A percentile compares a stretch with the other conserved stretches of the same genome.
These are phyloP conservation scores for Nasonovia ribisnigri DNA, from an alignment of 2,888 invertebrate genomes.

Conservation along the genomic window DNA sequence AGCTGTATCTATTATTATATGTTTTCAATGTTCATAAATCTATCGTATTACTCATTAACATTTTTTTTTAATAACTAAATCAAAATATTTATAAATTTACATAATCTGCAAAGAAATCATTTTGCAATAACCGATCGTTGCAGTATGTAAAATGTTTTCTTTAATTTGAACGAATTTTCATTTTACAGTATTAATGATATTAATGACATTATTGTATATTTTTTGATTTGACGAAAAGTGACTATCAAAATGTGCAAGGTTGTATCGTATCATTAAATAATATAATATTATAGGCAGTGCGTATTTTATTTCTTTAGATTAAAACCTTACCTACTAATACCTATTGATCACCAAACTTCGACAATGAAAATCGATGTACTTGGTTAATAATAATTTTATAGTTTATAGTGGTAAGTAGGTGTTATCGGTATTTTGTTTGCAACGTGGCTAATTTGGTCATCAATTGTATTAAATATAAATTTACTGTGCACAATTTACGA, in stretches of 20 bases:
- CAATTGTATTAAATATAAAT: conserved; percentile 46
- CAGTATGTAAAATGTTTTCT: not conserved
- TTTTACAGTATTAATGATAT: conserved; percentile 3
- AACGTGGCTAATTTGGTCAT: conserved; percentile 27
- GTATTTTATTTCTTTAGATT: not conserved
- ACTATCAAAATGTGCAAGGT: not conserved
- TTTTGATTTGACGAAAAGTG: not conserved
- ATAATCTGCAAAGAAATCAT: not conserved
- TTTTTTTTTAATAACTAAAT: not conserved
- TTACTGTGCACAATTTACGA: conserved; percentile 45
- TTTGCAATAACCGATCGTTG: not conserved
- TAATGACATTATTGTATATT: conserved; percentile 4
- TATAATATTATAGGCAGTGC: not conserved
- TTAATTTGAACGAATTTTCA: not conserved
- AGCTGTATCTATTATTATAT: not conserved
- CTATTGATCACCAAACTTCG: not conserved
- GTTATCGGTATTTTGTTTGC: not conserved
- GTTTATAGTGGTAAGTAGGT: not conserved
- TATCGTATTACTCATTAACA: not conserved
- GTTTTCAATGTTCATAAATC: not conserved
- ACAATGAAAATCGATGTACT: not conserved
- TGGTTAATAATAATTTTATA: too few relatives aligned
- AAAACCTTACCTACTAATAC: not conserved
- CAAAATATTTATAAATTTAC: not conserved
- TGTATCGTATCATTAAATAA: not conserved